These are phyloP conservation scores for Xenus cinereus DNA, from an alignment of 2,113 vertebrate genomes.

Conservation along the genomic window DNA sequence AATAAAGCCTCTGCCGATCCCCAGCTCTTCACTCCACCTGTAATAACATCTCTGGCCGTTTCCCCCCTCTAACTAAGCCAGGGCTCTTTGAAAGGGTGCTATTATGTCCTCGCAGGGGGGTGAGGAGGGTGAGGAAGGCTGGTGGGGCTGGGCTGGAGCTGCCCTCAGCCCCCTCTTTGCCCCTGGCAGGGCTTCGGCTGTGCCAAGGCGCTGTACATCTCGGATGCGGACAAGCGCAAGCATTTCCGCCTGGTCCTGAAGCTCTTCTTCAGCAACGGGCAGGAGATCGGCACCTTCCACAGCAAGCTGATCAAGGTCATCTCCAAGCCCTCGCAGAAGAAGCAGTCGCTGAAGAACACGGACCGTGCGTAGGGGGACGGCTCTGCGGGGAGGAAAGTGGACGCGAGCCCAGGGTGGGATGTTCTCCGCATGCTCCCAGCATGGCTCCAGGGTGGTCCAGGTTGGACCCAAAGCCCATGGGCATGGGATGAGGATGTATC, in stretches of 20 bases:
- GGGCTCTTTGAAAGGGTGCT: background rate
- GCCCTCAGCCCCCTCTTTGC: background rate
- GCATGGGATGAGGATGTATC: background rate
- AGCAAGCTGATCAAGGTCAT: conserved; percentile 95
- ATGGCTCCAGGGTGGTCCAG: background rate
- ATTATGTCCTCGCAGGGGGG: background rate
- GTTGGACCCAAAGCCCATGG: background rate
- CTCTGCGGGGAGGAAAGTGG: background rate
- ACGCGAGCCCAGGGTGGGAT: background rate
- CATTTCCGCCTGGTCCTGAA: conserved; percentile 89
- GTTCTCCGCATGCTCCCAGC: background rate
- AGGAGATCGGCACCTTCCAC: conserved; percentile 90
- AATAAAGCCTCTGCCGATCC: conserved; percentile 36
- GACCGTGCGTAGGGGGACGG: conserved; percentile 79
- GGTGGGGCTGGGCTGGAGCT: background rate
- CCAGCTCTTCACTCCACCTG: conserved; percentile 60
- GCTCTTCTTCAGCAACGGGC: conserved; percentile 85
- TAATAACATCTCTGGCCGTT: conserved; percentile 50
- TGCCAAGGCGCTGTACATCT: conserved; percentile 93
- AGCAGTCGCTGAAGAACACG: conserved; percentile 95
- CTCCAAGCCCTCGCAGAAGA: conserved; percentile 97
- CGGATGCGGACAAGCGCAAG: conserved; percentile 92
- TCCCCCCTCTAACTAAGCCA: background rate
- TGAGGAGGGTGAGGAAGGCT: background rate
- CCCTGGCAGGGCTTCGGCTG: conserved; percentile 83